Percentiles rank a stretch among this genome's conserved stretches.
These are phyloP conservation scores for Platanista minor DNA, from an alignment of 2,113 vertebrate genomes.

Conservation along the genomic window DNA sequence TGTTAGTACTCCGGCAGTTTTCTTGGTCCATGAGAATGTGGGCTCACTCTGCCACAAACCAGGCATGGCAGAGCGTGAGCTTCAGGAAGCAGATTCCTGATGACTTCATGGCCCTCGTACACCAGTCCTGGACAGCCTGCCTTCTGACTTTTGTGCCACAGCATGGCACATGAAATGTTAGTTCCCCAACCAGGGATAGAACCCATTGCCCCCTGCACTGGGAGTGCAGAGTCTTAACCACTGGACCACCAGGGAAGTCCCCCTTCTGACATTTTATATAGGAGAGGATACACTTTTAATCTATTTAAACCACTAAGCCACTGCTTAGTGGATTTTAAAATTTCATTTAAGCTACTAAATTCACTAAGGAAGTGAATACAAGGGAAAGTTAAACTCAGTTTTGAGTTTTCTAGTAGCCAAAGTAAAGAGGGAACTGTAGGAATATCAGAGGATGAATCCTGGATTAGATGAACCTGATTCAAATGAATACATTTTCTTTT, in stretches of 20 bases:
- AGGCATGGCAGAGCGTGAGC: background rate
- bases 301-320: background rate
- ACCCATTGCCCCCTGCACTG: background rate
- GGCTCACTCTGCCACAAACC: background rate
- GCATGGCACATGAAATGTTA: background rate
- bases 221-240: background rate
- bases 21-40: background rate
- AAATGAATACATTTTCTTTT: background rate
- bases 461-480: background rate
- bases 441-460: background rate
- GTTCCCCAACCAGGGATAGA: background rate
- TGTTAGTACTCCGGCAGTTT: background rate
- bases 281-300: background rate
- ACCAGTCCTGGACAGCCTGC: background rate
- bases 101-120: rapidly evolving
- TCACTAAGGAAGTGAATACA: background rate
- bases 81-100: background rate
- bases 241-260: background rate
- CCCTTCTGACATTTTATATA: background rate
- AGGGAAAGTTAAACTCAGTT: background rate
- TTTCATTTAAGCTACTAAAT: background rate
- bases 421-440: background rate
- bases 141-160: background rate
- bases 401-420: background rate
- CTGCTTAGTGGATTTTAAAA: background rate